Base-by-base conservation (phyloP, 2,888 invertebrate species). In the Sarcophaga variegata region DNA sequence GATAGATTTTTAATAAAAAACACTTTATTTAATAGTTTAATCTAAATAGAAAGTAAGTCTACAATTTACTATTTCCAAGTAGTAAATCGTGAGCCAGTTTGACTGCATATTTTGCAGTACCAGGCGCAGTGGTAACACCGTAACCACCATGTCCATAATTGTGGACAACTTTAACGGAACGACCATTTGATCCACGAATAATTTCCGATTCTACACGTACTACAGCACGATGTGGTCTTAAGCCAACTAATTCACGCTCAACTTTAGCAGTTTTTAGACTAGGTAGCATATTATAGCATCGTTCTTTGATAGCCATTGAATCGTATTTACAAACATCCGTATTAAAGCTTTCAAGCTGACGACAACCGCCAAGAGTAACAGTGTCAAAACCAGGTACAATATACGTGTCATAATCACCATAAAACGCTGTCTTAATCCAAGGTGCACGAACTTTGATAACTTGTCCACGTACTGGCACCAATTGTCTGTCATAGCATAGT, bases 111-210 rank as follows among this genome's bases (percentile, higher is more conserved):
- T 95, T 94, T 0, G 97, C 96, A 0, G 98, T 98, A 11, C 98
- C 98, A 47, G 98, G 98, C 6, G 97, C 97, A 60, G 97, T 95
- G 85, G 97, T 97, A 0, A 99, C 96, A 0, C 99, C 99, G 92
- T 98, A 98, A 0, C 98, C 98, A 0, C 98, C 98, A 92, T 99
- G 99, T 0, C 99, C 99, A 92, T 99, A 99, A 93, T 98, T 98
- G 92, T 99, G 99, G 8, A 99, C 96, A 54, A 98, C 94, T 94
- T 95, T 95, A 0, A 94, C 87, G 88, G 92, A 94, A 88, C 94
- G 92, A 2, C 95, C 95, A 12, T 89, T 88, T 14, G 92, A 88
- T 72, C 89, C 90, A 1, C 88, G 90, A 0, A 94, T 77, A 4
- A 94, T 17, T 91, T 97, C 97, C 0, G 94, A 93, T 90, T 97